Evolutionary conservation across 2,888 invertebrate species (phyloP), one percentile per base, ranked within the genome.

Genomic region (Drosophila peninsularis): DNA sequence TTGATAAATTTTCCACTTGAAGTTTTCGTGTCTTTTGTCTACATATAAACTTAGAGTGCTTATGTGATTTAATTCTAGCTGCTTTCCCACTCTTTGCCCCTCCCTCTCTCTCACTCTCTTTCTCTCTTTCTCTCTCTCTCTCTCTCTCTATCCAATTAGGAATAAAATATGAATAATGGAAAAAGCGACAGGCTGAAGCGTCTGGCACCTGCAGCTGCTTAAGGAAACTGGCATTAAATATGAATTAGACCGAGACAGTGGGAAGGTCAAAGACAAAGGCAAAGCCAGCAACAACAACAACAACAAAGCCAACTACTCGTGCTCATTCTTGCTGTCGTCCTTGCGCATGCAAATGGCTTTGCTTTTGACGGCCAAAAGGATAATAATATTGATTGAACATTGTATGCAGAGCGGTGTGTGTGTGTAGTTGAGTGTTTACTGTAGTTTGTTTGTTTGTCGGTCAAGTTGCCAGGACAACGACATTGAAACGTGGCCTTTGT

Each of bases 291-390:
- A 37, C 47, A 36, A 24, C 42, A 67, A 64, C 34, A 27, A 45
- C 44, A 45, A 45, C 44, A n/a, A 27, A 21, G 11, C 27, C 6
- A 47, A 47, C 47, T 50, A 32, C 34, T 50, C 36, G 37, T 72
- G 64, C 21, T n/a, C 19, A 64, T 50, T 75, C 68, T 75, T 75
- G 84, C 32, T 7, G 19, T 19, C 19, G 49, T 50, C 49, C 49
- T 50, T 50, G 49, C 34, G 45, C 87, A 82, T 78, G 84, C 86
- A 85, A 88, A 85, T 78, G 67, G 58, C 54, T 62, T 75, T 72
- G 80, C 77, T 62, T 88, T 85, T 88, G 80, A 88, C 77, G 80
- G 72, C 58, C 84, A 65, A 76, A 76, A 75, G 80, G 80, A 84
- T 85, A 86, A 74, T 76, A 88, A 65, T 80, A 84, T 84, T 82